Percentiles rank a stretch among this genome's conserved stretches.
Conservation (phyloP, 2,113 vertebrate species). For the Kryptolebias marmoratus region DNA sequence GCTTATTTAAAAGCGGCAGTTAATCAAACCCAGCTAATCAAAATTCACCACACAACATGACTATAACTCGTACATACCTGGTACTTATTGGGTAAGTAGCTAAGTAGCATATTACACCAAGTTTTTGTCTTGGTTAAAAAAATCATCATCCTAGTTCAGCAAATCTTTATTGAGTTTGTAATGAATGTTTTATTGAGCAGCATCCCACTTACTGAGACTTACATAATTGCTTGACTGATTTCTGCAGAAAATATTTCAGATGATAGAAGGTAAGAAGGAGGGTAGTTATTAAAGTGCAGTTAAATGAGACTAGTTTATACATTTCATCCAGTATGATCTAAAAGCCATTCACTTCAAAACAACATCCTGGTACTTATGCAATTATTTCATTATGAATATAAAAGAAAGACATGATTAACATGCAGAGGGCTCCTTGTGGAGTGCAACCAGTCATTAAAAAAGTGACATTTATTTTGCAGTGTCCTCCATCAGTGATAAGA, state of each 20-base stretch:
- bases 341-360: slow-evolving; percentile 46
- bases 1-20: too few relatives aligned
- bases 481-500: background rate
- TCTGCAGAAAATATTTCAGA: background rate
- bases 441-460: slow-evolving; percentile 16
- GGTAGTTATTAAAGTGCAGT: slow-evolving; percentile 32
- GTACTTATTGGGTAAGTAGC: too few relatives aligned
- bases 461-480: slow-evolving; percentile 5
- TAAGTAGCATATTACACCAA: too few relatives aligned
- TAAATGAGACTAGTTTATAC: slow-evolving; percentile 32
- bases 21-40: too few relatives aligned
- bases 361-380: slow-evolving; percentile 22
- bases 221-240: too few relatives aligned
- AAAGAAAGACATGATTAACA: slow-evolving; percentile 18
- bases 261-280: background rate
- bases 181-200: background rate
- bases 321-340: slow-evolving; percentile 27
- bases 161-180: background rate
- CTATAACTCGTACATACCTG: too few relatives aligned
- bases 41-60: too few relatives aligned
- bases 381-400: slow-evolving; percentile 47
- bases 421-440: slow-evolving; percentile 17
- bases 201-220: background rate
- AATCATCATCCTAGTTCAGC: background rate
- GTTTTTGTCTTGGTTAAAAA: too few relatives aligned